Evolutionary conservation across 2,113 vertebrate genomes (phyloP).

Genomic region (Brienomyrus longianalis): DNA sequence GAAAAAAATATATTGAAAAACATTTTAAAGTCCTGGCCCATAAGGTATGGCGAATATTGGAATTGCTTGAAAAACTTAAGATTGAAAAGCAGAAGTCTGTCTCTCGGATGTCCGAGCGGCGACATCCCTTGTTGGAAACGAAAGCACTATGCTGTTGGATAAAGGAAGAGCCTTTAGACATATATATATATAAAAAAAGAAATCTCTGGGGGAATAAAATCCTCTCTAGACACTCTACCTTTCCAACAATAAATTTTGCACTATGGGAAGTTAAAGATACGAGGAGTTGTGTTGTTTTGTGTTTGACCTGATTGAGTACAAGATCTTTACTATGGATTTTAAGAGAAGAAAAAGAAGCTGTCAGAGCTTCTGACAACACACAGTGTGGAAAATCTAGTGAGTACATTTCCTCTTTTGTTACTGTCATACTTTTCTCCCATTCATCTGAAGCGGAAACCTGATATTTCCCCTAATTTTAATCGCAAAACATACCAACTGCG

Average conservation of each 20-base stretch:
- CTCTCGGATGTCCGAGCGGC: conserved; percentile 62
- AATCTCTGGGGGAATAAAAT: conserved; percentile 55
- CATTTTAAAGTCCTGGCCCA: conserved; percentile 38
- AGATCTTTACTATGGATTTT: conserved; percentile 58
- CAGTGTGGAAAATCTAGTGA: conserved; percentile 47
- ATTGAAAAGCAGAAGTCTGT: conserved; percentile 58
- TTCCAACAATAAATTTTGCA: conserved; percentile 79
- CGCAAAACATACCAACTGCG: conserved; percentile 33
- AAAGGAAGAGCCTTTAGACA: conserved; percentile 70
- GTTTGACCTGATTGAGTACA: conserved; percentile 53
- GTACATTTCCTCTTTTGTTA: conserved; percentile 53
- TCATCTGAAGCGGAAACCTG: conserved; percentile 62
- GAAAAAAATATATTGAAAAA: conserved; percentile 16
- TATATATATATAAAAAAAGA: conserved; percentile 71
- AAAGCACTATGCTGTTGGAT: conserved; percentile 78
- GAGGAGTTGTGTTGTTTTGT: conserved; percentile 60
- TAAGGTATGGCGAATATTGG: conserved; percentile 50
- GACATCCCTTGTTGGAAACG: conserved; percentile 69
- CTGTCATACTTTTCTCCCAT: conserved; percentile 51
- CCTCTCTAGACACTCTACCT: conserved; percentile 69
- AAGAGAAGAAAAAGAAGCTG: conserved; percentile 52
- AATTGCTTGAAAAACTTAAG: conserved; percentile 64
- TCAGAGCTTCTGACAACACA: conserved; percentile 58
- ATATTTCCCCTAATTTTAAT: conserved; percentile 45
- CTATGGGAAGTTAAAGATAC: conserved; percentile 67